Percentiles rank a stretch among this genome's conserved stretches.
These are phyloP conservation scores for Aldrovandia affinis DNA, from an alignment of 2,797 vertebrate species.

Conservation along the genomic window DNA sequence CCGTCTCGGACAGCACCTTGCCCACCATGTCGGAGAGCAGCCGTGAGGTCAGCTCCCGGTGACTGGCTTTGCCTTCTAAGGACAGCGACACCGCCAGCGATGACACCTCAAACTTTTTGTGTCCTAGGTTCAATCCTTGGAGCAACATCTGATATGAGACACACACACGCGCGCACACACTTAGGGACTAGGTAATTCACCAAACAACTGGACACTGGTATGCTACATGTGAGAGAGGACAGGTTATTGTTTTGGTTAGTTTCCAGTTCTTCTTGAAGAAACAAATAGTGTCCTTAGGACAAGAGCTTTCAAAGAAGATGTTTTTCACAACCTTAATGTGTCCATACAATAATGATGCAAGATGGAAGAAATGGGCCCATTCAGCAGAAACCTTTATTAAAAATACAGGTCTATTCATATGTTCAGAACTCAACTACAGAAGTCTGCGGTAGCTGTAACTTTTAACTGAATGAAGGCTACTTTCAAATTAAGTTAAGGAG, in stretches of 20 bases:
- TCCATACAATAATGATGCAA: not conserved
- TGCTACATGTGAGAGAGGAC: not conserved
- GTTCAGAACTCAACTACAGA: not conserved
- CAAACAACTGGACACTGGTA: not conserved
- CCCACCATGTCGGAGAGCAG: slow-evolving; percentile 83
- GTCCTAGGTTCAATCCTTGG: slow-evolving; percentile 80
- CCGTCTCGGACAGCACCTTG: slow-evolving; percentile 73
- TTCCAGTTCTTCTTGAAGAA: not conserved
- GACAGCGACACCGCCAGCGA: slow-evolving; percentile 81
- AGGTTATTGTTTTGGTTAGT: not conserved
- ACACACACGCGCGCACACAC: not conserved
- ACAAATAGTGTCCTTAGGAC: not conserved
- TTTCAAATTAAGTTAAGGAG: not conserved
- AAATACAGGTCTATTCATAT: not conserved
- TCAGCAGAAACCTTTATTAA: not conserved
- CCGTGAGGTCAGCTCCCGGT: slow-evolving; percentile 85
- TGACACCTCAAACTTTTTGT: slow-evolving; percentile 75
- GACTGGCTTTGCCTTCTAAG: slow-evolving; percentile 87
- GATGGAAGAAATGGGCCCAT: not conserved
- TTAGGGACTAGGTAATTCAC: not conserved
- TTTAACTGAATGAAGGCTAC: not conserved
- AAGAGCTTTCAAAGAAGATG: not conserved
- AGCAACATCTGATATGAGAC: slow-evolving; percentile 74
- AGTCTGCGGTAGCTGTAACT: not conserved
- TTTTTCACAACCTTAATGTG: not conserved